These are phyloP conservation scores for Syngnathus acus DNA, from an alignment of 2,797 vertebrate genomes.

Conservation along the genomic window DNA sequence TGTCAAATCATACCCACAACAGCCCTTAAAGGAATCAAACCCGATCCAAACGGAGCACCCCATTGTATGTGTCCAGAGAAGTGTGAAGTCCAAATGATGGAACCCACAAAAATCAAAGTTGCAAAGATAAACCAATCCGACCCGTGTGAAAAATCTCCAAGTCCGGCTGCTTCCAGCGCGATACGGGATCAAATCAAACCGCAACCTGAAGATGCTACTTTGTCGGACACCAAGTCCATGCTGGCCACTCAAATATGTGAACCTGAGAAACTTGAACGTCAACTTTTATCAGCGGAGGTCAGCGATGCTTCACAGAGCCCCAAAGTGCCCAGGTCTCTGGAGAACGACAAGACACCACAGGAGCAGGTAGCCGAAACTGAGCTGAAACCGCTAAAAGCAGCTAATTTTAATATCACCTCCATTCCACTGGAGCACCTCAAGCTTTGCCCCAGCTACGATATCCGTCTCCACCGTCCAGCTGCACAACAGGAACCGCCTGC, in stretches of 20 bases:
- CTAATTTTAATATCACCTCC: slow-evolving; percentile 42
- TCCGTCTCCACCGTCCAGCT: slow-evolving; percentile 32
- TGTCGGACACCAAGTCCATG: slow-evolving; percentile 46
- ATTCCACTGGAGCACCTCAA: slow-evolving; percentile 63
- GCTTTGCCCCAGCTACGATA: slow-evolving; percentile 52
- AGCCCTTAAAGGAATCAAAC: slow-evolving; percentile 25
- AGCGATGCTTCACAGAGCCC: slow-evolving; percentile 15
- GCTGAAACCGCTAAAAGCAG: slow-evolving; percentile 8
- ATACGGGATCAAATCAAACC: slow-evolving; percentile 33
- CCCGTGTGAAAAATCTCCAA: slow-evolving; percentile 10
- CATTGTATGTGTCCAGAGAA: slow-evolving; percentile 14
- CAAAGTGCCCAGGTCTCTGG: slow-evolving; percentile 15
- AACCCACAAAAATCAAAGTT: slow-evolving; percentile 49
- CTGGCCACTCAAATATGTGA: slow-evolving; percentile 68
- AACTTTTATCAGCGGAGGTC: slow-evolving; percentile 21
- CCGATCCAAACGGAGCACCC: slow-evolving; percentile 16
- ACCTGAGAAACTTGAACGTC: slow-evolving; percentile 37
- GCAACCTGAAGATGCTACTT: slow-evolving; percentile 38
- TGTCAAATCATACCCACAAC: slow-evolving; percentile 27
- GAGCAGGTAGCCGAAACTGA: slow-evolving; percentile 17
- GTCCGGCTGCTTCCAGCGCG: neutral
- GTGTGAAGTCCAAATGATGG: slow-evolving; percentile 10
- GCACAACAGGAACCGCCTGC: slow-evolving; percentile 14
- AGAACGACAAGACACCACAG: neutral
- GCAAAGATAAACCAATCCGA: slow-evolving; percentile 47